A percentile compares a stretch with the other conserved stretches of the same genome.
phyloP scores from a whole-genome alignment of 2,888 invertebrate genomes.

The Nemotelus pantherinus region DNA sequence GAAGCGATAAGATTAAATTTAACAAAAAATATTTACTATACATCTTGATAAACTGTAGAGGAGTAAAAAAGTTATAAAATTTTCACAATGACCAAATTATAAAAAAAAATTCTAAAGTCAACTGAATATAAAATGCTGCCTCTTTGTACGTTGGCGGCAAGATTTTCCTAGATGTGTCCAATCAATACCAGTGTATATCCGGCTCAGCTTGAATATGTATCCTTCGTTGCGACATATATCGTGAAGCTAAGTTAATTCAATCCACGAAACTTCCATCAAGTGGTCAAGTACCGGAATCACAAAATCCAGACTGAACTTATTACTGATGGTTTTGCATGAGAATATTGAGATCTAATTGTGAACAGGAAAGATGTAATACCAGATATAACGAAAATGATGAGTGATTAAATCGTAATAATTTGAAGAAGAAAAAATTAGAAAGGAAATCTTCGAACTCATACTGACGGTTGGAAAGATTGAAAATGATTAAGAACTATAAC shows the following conservation, averaged over 20 bases:
- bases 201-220: background rate
- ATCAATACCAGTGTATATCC: conserved; percentile 11
- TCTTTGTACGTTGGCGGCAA: background rate
- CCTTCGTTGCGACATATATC: background rate
- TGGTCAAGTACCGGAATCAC: background rate
- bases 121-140: background rate
- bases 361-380: background rate
- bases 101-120: conserved; percentile 29
- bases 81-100: conserved; percentile 31
- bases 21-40: conserved; percentile 19
- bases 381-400: conserved; percentile 7
- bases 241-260: background rate
- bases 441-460: background rate
- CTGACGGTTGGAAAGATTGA: background rate
- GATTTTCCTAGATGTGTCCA: background rate
- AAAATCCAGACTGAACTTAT: conserved; percentile 6
- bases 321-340: conserved; percentile 35
- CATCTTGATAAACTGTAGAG: conserved; percentile 23
- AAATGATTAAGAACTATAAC: background rate
- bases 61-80: conserved; percentile 16
- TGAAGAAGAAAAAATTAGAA: background rate
- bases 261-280: background rate
- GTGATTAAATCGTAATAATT: background rate
- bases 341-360: conserved; percentile 35
- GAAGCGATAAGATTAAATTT: conserved; percentile 21